These are phyloP conservation scores for Labeo rohita DNA, from an alignment of 2,113 vertebrate genomes.

Conservation along the genomic window DNA sequence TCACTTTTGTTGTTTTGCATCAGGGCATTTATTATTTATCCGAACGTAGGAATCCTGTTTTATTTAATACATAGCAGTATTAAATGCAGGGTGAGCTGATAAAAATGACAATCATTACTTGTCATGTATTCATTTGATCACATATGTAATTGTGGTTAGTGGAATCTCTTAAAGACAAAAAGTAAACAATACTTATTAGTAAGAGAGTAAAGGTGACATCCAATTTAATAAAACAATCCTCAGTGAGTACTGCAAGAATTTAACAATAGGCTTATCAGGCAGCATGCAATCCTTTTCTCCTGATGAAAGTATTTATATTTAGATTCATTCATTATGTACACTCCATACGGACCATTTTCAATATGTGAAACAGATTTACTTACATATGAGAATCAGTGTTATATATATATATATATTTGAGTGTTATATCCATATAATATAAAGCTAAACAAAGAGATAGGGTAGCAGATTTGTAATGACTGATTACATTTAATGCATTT, in stretches of 20 bases:
- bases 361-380: neutral
- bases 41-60: neutral
- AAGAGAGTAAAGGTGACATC: neutral
- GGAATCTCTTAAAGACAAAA: neutral
- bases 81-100: neutral
- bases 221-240: slow-evolving; percentile 66
- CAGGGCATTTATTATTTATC: neutral
- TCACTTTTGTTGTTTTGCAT: slow-evolving; percentile 32
- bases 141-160: neutral
- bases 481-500: neutral
- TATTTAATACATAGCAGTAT: slow-evolving; percentile 5
- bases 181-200: neutral
- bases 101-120: neutral
- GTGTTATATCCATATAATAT: neutral
- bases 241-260: slow-evolving; percentile 39
- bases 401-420: too few species aligned
- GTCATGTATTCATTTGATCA: neutral
- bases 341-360: slow-evolving; percentile 3
- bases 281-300: neutral
- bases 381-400: neutral
- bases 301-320: neutral
- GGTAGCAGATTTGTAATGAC: neutral
- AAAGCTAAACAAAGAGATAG: neutral
- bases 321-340: slow-evolving; percentile 62
- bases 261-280: neutral